These are phyloP conservation scores for Cheirogaleus medius DNA, from an alignment of 2,113 vertebrate species.

Conservation along the genomic window DNA sequence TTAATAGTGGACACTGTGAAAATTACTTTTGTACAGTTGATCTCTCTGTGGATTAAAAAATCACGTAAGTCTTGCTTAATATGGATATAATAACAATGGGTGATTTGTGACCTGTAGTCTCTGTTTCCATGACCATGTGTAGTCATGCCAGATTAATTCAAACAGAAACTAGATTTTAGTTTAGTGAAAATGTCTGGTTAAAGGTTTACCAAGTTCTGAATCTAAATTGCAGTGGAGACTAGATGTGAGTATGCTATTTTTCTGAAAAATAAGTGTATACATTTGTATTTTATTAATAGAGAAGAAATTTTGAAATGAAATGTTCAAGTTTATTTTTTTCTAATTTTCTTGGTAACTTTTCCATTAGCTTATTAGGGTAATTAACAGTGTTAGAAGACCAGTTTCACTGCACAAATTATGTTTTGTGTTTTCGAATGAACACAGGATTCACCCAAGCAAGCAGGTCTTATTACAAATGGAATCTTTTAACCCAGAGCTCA, in stretches of 20 bases:
- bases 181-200: slow-evolving; percentile 28
- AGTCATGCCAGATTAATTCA: slow-evolving; percentile 5
- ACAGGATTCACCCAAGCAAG: slow-evolving; percentile 44
- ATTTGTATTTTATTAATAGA: slow-evolving; percentile 5
- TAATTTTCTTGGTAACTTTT: neutral
- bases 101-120: neutral
- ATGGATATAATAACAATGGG: neutral
- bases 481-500: slow-evolving; percentile 56
- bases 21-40: slow-evolving; percentile 25
- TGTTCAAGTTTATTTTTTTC: neutral
- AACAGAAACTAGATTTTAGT: slow-evolving; percentile 31
- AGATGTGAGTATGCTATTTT: slow-evolving; percentile 22
- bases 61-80: neutral
- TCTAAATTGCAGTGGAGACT: neutral
- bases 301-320: slow-evolving; percentile 45
- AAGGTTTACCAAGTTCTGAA: slow-evolving; percentile 30
- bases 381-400: slow-evolving; percentile 6
- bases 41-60: neutral
- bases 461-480: slow-evolving; percentile 33
- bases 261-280: neutral
- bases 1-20: neutral
- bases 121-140: neutral
- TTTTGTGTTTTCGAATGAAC: slow-evolving; percentile 51
- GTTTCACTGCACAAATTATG: neutral
- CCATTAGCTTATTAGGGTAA: neutral